These are phyloP conservation scores for Euclidia mi DNA, from an alignment of 2,888 invertebrate genomes.

Conservation along the genomic window DNA sequence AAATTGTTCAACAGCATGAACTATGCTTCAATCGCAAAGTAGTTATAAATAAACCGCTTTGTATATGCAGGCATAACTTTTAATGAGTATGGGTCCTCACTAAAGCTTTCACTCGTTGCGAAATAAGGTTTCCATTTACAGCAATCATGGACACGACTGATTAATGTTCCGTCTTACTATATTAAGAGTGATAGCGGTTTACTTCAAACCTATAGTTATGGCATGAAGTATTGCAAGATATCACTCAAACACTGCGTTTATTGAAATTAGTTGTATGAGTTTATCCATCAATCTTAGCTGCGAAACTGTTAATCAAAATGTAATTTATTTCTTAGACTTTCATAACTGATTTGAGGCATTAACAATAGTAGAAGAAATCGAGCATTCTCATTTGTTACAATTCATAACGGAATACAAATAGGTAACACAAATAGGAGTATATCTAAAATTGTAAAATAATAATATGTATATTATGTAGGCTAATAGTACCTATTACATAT, in stretches of 20 bases:
- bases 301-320: conserved; percentile 6
- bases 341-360: too few species aligned
- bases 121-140: conserved; percentile 51
- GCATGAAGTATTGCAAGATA: conserved; percentile 40
- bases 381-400: too few species aligned
- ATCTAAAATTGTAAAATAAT: too few species aligned
- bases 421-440: too few species aligned
- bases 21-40: neutral
- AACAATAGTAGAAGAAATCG: too few species aligned
- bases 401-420: too few species aligned
- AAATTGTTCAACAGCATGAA: neutral
- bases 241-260: conserved; percentile 14
- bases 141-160: conserved; percentile 42
- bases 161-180: conserved; percentile 45
- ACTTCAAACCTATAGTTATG: conserved; percentile 23
- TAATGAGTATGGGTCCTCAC: conserved; percentile 39
- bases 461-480: too few species aligned
- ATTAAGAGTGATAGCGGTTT: conserved; percentile 48
- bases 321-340: neutral
- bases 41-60: conserved; percentile 7
- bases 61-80: conserved; percentile 14
- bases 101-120: conserved; percentile 41
- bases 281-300: conserved; percentile 8
- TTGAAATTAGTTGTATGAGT: too few species aligned
- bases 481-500: too few species aligned